Base-by-base conservation (phyloP, 1,140 invertebrate genomes). In the Thaumatotibia leucotreta region DNA sequence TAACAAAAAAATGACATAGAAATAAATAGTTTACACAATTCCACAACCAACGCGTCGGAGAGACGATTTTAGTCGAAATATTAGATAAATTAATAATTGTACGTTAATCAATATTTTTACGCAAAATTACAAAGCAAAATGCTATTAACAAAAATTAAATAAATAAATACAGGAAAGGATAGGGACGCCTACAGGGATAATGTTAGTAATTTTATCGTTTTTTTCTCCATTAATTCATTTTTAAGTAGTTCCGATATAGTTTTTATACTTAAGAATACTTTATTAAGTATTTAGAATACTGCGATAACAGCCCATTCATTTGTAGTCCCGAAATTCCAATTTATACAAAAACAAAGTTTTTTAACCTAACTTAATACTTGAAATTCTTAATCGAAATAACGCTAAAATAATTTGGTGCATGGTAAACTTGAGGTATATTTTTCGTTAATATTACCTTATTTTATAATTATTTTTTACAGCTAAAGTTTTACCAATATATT, bases 351-450 rank as follows among this genome's bases (percentile, higher is more conserved):
- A 78, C 50, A 58, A 27, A 27, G 24, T 58, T 58, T 29, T 45
- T 54, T 39, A 67, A 61, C 24, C 14, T 29, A 35, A 8, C 63
- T 72, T 78, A 81, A 82, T 83, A 85, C 81, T 85, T 78, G 69
- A 74, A 76, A 64, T 54, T 62, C 70, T 67, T 74, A 77, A 68
- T 75, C 75, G 33, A 80, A 81, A 65, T 82, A 85, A 82, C 76
- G 78, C 82, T 87, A 83, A 83, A 79, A 82, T 65, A 82, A 80
- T 90, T 90, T 90, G 88, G 88, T 90, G 88, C 86, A 69, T 84
- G 88, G 88, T 90, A 90, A 90, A 83, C 88, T 83, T 88, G 88
- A 90, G 88, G 88, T 90, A 90, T 84, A 80, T 66, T 76, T 79
- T 79, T 76, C 69, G 70, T 65, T 52, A 70, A 74, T 72, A 69